Percentiles rank a stretch among this genome's conserved stretches.
Conservation (phyloP, 2,113 vertebrate species). For the Rousettus leschenaultii region DNA sequence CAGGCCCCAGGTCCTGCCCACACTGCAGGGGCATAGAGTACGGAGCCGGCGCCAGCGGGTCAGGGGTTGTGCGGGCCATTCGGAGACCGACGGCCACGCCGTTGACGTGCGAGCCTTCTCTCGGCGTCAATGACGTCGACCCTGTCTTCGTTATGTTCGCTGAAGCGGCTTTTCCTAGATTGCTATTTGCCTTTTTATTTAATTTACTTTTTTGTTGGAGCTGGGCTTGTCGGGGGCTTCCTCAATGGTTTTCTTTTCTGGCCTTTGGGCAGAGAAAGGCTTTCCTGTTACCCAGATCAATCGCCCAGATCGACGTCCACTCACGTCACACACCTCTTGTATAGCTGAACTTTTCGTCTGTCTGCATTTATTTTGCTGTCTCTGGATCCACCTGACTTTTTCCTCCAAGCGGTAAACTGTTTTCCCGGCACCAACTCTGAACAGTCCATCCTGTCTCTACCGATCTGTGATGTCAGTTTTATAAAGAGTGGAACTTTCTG, state of each 20-base stretch:
- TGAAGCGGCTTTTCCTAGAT: background rate
- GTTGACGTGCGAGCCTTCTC: accelerated
- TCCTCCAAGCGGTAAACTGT: background rate
- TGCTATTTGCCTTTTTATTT: background rate
- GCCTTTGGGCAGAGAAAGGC: background rate
- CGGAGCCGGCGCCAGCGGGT: background rate
- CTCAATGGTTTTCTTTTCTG: background rate
- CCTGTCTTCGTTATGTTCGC: no score
- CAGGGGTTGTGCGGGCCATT: background rate
- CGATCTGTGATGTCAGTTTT: background rate
- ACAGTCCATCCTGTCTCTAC: no score
- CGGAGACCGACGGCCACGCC: no score
- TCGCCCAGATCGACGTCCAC: background rate
- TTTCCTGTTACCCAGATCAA: background rate
- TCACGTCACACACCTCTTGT: accelerated
- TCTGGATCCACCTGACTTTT: background rate
- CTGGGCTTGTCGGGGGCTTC: background rate
- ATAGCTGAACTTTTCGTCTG: background rate
- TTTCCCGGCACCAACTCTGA: background rate
- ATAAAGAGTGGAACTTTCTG: no score
- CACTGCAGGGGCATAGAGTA: background rate
- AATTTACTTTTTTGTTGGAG: background rate
- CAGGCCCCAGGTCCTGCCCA: accelerated
- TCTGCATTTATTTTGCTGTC: background rate
- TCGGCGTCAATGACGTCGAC: no score